These are phyloP conservation scores for Odontesthes bonariensis DNA, from an alignment of 2,113 vertebrate genomes.

Conservation along the genomic window DNA sequence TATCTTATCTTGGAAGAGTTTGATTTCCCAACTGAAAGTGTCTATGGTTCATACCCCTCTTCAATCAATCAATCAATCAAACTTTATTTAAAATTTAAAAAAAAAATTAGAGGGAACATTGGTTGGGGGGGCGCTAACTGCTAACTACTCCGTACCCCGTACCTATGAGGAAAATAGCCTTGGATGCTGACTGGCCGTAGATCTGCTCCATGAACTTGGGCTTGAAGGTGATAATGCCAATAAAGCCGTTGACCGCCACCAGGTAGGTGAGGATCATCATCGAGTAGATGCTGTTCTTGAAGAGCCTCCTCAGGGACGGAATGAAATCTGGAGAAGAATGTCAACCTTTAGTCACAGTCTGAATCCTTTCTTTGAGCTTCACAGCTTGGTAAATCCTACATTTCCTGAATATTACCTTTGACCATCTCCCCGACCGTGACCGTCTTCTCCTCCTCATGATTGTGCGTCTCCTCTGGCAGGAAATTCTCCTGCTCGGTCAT, in stretches of 20 bases:
- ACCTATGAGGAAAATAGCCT: constrained; percentile 95
- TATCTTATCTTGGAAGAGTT: too few relatives aligned
- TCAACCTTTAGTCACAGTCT: not conserved
- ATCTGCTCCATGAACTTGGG: constrained; percentile 94
- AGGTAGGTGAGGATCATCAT: constrained; percentile 88
- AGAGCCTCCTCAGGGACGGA: constrained; percentile 88
- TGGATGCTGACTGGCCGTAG: constrained; percentile 91
- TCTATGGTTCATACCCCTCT: too few relatives aligned
- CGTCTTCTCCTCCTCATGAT: constrained; percentile 58
- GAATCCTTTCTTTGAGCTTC: not conserved
- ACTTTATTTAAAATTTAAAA: too few relatives aligned
- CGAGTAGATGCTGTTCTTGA: constrained; percentile 87
- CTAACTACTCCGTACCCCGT: too few relatives aligned
- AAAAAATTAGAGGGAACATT: too few relatives aligned
- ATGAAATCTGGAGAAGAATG: constrained; percentile 86
- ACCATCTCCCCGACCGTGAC: constrained; percentile 83
- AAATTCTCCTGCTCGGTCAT: constrained; percentile 76
- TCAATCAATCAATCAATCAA: too few relatives aligned
- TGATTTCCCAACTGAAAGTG: too few relatives aligned
- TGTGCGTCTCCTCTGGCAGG: constrained; percentile 63
- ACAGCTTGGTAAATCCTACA: not conserved
- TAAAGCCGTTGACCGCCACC: constrained; percentile 89
- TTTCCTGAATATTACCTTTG: constrained; percentile 80
- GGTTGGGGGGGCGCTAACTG: too few relatives aligned
- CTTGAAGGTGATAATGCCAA: constrained; percentile 97